Base-by-base conservation (phyloP, 1,140 invertebrate genomes). In the Orius laevigatus region DNA sequence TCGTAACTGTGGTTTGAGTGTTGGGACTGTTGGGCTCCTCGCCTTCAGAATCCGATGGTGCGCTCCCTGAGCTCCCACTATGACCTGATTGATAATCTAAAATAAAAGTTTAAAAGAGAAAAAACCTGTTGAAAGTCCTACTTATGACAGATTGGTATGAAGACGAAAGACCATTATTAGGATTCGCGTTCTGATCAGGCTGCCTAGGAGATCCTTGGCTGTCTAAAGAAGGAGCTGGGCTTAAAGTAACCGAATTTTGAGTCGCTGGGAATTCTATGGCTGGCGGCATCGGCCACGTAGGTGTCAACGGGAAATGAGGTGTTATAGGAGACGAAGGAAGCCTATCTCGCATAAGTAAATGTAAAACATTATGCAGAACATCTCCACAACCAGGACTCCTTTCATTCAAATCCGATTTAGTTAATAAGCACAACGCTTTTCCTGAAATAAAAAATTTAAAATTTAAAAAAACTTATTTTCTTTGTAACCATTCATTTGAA, bases 401-500 rank as follows among this genome's bases (percentile, higher is more conserved):
- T 59, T 92, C 89, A 4, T 81, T 84, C 49, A 95, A 73, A 66
- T 95, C 90, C 3, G 76, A 77, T 62, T 92, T 84, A 14, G 84
- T 92, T 48, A 94, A 66, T 33, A 96, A 68, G 62, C 88, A 92
- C 47, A 94, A 63, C 1, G 89, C 90, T 68, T 93, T 93, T 40
- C 82, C 81, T 84, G 66, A 34, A 66, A 66, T 54, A 46, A 57
- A 56, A 35, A 48, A 49, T 52, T 36, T 43, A 25, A 25, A 25
- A 25, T 25, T 8, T 25, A 25, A 25, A 25, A 4, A 25, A 3
- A 12, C 6, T 36, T 14, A 18, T 40, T n/a, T 16, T 40, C 14
- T 6, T 5, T 40, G 14, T 66, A 72, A 78, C 91, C 92, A 65
- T 96, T 96, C 88, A 96, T 93, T 70, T 92, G 88, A 64, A 96